Percentiles rank a stretch among this genome's conserved stretches.
Conservation (phyloP, 1,140 invertebrate genomes). For the Drosophila sp. region DNA sequence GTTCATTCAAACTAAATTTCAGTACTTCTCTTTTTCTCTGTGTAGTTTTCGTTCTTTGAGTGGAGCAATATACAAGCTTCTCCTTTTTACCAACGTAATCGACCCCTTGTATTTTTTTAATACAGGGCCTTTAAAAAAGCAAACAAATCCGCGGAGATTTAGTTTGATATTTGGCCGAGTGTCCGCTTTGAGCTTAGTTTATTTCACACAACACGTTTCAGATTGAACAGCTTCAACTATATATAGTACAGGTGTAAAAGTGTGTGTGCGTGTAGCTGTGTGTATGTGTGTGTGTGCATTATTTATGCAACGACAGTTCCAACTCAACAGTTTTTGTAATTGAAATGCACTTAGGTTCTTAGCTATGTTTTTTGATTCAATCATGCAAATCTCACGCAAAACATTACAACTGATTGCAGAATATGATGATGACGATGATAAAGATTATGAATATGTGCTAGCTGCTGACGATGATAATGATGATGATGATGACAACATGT, state of each 20-base stretch:
- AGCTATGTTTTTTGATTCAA: constrained; percentile 24
- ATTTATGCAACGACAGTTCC: constrained; percentile 57
- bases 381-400: constrained; percentile 32
- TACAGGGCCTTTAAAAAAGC: constrained; percentile 1
- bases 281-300: constrained; percentile 38
- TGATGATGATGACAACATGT: constrained; percentile 37
- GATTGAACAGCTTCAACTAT: constrained; percentile 69
- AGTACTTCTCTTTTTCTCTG: too few relatives aligned
- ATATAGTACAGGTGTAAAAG: neutral
- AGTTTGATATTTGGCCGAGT: constrained; percentile 32
- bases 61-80: too few relatives aligned
- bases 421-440: constrained; percentile 19
- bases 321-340: constrained; percentile 59
- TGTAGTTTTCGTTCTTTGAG: too few relatives aligned
- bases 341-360: constrained; percentile 78
- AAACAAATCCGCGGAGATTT: constrained; percentile 31
- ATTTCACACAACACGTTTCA: constrained; percentile 63
- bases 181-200: constrained; percentile 41
- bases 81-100: too few relatives aligned
- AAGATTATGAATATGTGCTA: neutral
- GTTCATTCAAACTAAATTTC: too few relatives aligned
- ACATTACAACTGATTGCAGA: constrained; percentile 46
- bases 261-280: too few relatives aligned
- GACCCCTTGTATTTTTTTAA: too few relatives aligned
- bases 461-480: neutral